Conservation (phyloP, 2,888 invertebrate genomes). For the Plebejus melissa region DNA sequence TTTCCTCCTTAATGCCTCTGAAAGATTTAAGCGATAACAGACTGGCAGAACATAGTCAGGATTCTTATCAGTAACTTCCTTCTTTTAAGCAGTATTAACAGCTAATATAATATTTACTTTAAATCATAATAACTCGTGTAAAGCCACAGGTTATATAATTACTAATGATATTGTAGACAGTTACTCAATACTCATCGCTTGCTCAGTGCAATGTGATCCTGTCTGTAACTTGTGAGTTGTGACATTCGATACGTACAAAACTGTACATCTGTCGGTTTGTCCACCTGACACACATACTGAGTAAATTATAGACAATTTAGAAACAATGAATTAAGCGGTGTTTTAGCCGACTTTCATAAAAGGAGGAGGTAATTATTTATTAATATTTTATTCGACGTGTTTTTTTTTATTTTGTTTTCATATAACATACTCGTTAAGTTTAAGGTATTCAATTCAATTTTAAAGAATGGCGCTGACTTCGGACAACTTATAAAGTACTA, state of each 20-base stretch:
- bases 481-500: neutral
- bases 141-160: too few species aligned
- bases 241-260: conserved; percentile 1
- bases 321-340: neutral
- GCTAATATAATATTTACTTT: neutral
- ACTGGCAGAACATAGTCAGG: too few species aligned
- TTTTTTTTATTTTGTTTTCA: neutral
- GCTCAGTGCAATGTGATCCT: neutral
- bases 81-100: too few species aligned
- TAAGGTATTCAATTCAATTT: too few species aligned
- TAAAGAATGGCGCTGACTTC: too few species aligned
- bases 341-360: neutral
- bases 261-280: neutral
- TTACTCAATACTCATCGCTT: neutral
- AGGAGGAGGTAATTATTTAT: neutral
- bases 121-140: neutral
- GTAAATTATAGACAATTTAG: neutral
- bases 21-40: too few species aligned
- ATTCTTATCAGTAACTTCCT: too few species aligned
- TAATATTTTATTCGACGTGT: neutral
- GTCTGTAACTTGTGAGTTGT: neutral
- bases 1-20: too few species aligned
- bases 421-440: too few species aligned
- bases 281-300: neutral
- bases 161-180: neutral